Evolutionary conservation across 2,113 vertebrate species (phyloP).

Genomic region (Oncorhynchus masou): DNA sequence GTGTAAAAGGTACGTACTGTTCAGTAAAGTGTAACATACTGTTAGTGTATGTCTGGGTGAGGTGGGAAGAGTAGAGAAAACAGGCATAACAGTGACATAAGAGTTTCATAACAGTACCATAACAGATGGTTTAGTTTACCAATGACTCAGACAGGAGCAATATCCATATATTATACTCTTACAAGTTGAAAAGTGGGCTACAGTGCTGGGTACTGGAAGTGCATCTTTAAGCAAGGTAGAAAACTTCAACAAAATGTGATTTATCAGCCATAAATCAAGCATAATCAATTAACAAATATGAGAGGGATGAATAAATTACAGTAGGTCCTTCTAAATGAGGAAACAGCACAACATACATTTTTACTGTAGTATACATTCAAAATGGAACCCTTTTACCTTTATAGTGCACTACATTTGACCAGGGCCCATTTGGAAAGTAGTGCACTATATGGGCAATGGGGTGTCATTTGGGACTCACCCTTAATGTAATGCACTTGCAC

Average conservation of each 20-base stretch:
- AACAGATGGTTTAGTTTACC: not conserved
- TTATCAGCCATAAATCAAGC: conserved; percentile 34
- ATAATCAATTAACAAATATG: conserved; percentile 36
- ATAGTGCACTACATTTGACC: no score
- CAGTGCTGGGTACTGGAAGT: not conserved
- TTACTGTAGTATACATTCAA: not conserved
- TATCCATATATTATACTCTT: no score
- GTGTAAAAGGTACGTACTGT: no score
- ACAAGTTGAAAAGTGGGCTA: not conserved
- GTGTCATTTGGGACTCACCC: conserved; percentile 27
- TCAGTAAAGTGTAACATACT: no score
- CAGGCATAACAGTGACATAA: not conserved
- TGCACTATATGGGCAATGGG: no score
- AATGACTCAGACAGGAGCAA: no score
- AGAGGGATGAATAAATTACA: not conserved
- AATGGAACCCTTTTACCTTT: no score
- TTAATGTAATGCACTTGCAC: conserved; percentile 41
- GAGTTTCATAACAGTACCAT: not conserved
- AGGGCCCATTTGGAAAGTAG: no score
- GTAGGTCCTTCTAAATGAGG: conserved; percentile 18
- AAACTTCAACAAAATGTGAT: conserved; percentile 48
- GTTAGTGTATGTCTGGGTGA: conserved; percentile 73
- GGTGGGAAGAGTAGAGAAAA: conserved; percentile 31
- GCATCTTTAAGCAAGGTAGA: conserved; percentile 35
- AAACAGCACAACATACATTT: conserved; percentile 28